Evolutionary conservation across 2,113 vertebrate genomes (phyloP).

Genomic region (Apaloderma vittatum): DNA sequence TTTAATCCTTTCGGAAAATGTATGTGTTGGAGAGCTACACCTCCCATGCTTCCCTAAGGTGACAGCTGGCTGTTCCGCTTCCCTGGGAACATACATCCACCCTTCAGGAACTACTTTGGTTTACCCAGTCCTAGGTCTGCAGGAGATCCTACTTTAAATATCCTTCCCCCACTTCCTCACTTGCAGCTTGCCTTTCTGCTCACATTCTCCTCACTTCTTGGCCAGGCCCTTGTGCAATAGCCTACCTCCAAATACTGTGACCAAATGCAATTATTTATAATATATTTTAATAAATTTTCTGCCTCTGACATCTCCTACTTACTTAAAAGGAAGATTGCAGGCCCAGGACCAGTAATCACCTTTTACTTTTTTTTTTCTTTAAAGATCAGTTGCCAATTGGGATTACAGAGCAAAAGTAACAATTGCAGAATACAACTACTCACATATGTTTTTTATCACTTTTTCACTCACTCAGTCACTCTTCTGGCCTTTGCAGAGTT

Average conservation of each 20-base stretch:
- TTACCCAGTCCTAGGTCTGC: background rate
- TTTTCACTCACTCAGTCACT: background rate
- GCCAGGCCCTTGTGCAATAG: background rate
- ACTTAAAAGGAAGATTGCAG: background rate
- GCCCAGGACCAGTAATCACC: background rate
- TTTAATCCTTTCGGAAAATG: background rate
- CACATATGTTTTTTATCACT: background rate
- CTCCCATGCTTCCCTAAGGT: background rate
- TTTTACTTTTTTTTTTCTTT: background rate
- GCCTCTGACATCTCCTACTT: background rate
- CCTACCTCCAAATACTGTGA: background rate
- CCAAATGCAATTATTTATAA: background rate
- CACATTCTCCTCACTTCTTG: background rate
- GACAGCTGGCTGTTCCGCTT: background rate
- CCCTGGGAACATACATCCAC: background rate
- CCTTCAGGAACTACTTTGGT: background rate
- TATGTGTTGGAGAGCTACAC: background rate
- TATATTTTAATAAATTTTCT: background rate
- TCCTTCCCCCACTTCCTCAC: background rate
- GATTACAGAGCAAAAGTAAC: background rate
- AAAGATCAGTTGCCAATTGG: background rate
- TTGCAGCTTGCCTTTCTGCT: background rate
- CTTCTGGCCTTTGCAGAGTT: background rate
- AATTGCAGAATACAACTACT: background rate
- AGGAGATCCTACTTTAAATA: background rate